Evolutionary conservation across 92 coral and sea anemone genomes (phyloP).

Genomic region (Porites divaricata): DNA sequence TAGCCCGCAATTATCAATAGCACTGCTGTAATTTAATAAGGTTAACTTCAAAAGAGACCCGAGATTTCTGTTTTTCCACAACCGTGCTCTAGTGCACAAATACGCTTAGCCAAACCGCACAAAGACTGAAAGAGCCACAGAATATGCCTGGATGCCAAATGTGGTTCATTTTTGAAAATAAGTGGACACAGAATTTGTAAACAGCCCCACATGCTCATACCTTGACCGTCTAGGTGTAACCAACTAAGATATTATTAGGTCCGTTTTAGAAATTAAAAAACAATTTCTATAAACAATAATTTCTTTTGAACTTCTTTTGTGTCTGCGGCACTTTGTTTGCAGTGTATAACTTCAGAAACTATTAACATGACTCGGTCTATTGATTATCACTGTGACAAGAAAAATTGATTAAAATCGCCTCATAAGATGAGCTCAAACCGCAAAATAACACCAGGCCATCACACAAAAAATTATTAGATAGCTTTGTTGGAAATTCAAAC

Average conservation of each 20-base stretch:
- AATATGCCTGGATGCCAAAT: background rate
- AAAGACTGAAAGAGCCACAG: background rate
- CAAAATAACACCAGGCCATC: background rate
- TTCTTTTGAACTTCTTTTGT: constrained; percentile 17
- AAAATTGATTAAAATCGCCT: background rate
- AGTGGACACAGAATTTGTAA: background rate
- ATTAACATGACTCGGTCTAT: background rate
- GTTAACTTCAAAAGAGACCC: constrained; percentile 24
- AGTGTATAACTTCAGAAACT: background rate
- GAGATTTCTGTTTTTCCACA: background rate
- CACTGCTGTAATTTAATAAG: constrained; percentile 11
- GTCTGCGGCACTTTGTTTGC: constrained; percentile 16
- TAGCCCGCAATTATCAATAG: constrained; percentile 7
- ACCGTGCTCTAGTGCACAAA: background rate
- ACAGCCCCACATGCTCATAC: background rate
- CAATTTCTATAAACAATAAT: constrained; percentile 16
- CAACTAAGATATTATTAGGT: background rate
- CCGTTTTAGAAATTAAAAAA: constrained; percentile 9
- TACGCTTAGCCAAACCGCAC: background rate
- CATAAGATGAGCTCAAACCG: background rate
- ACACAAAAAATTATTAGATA: background rate
- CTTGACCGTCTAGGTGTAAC: background rate
- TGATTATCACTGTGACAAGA: background rate
- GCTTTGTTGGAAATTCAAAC: background rate
- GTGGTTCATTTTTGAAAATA: background rate